Evolutionary conservation across 2,888 invertebrate genomes (phyloP).

Genomic region (Cerastis rubricosa): DNA sequence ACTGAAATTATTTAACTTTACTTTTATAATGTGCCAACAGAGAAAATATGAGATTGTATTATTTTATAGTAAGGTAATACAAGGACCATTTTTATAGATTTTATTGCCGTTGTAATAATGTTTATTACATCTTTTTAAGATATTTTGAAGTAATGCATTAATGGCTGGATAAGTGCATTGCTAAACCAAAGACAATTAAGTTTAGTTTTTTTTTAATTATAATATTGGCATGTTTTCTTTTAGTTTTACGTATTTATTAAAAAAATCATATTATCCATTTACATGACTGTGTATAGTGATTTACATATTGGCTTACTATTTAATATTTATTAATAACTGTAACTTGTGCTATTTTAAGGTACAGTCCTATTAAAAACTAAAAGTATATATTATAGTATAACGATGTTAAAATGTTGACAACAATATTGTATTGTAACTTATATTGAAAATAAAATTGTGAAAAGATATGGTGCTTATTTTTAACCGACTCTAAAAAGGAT

Average conservation of each 20-base stretch:
- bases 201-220: neutral
- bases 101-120: slow-evolving; percentile 53
- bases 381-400: slow-evolving; percentile 51
- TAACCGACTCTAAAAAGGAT: neutral
- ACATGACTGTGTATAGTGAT: slow-evolving; percentile 26
- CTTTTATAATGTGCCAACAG: slow-evolving; percentile 65
- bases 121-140: slow-evolving; percentile 43
- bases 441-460: slow-evolving; percentile 64
- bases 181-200: slow-evolving; percentile 33
- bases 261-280: slow-evolving; percentile 15
- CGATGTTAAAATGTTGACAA: slow-evolving; percentile 76
- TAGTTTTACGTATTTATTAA: neutral
- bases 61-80: slow-evolving; percentile 58
- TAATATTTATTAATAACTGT: slow-evolving; percentile 22
- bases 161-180: slow-evolving; percentile 79
- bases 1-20: slow-evolving; percentile 69
- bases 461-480: slow-evolving; percentile 11
- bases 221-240: neutral
- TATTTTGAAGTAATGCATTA: slow-evolving; percentile 72
- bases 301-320: slow-evolving; percentile 36
- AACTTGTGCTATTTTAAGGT: slow-evolving; percentile 55
- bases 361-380: slow-evolving; percentile 45
- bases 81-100: slow-evolving; percentile 68
- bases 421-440: slow-evolving; percentile 71
- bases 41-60: slow-evolving; percentile 57